These are phyloP conservation scores for Hiodon alosoides DNA, from an alignment of 2,113 vertebrate species.

Conservation along the genomic window DNA sequence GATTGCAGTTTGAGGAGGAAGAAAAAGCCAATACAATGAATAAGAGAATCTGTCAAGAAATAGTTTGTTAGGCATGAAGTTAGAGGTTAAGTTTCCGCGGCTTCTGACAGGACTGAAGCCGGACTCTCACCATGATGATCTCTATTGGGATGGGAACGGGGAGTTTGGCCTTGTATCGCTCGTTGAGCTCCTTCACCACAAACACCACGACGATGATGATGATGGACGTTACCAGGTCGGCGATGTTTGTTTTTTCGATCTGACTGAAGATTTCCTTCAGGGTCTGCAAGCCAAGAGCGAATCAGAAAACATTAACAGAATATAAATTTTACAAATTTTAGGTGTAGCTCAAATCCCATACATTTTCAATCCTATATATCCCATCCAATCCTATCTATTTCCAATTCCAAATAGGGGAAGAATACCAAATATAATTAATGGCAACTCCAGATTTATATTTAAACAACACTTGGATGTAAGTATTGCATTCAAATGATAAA, in stretches of 20 bases:
- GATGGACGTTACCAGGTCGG: conserved; percentile 80
- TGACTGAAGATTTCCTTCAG: conserved; percentile 71
- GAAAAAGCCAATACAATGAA: too few species aligned
- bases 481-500: too few species aligned
- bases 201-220: conserved; percentile 77
- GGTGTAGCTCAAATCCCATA: neutral
- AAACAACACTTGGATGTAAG: too few species aligned
- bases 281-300: conserved; percentile 59
- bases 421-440: too few species aligned
- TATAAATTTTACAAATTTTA: neutral
- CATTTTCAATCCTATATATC: neutral
- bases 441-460: too few species aligned
- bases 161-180: conserved; percentile 80
- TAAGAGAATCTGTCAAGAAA: too few species aligned
- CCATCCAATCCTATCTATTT: too few species aligned
- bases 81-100: too few species aligned
- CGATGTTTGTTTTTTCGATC: conserved; percentile 75
- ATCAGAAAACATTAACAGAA: neutral
- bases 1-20: too few species aligned
- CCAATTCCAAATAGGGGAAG: too few species aligned
- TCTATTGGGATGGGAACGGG: conserved; percentile 90
- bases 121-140: conserved; percentile 78
- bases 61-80: too few species aligned
- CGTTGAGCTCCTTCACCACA: conserved; percentile 84
- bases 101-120: neutral